Base-by-base conservation (phyloP, 2,797 vertebrate species). In the Poecilia wingei region DNA sequence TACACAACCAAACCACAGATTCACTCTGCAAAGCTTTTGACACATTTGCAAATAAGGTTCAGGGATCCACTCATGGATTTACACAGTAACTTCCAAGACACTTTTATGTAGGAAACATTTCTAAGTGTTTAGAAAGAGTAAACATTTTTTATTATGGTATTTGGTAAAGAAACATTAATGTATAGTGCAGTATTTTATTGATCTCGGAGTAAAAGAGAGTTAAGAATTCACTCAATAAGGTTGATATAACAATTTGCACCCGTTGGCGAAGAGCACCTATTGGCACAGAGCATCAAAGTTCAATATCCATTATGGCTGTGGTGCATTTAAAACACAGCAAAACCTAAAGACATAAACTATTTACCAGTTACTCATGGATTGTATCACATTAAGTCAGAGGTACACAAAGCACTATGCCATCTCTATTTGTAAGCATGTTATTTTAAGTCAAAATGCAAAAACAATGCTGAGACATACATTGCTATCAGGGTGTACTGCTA, bases 1-100 rank as follows among this genome's bases (percentile, higher is more conserved):
- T 95, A 95, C 57, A 91, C 94, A 96, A 95, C 90, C 88, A 82
- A 70, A 84, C 89, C 82, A 82, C 74, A n/a, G 78, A 92, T 92
- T 93, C 79, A 41, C 86, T 85, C 84, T 88, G 89, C 74, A 76
- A 82, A 86, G 78, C 82, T 93, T 93, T 92, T 85, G 88, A 85
- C 83, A 91, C 88, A 88, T 91, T 90, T 86, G 72, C 83, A 82
- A 91, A 92, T 86, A 87, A 91, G 82, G 86, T 89, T 80, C 79
- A 89, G 78, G 76, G 77, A 80, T 79, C 80, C 73, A 87, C 33
- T 25, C 57, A 72, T 85, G 64, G 66, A 45, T 76, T 89, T 80
- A 71, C 72, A 39, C 77, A 55, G 73, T 59, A 73, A 83, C 68
- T 80, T 84, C 49, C 51, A 31, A 2, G 14, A 25, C 13, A 77